Evolutionary conservation across 2,888 invertebrate genomes (phyloP).

Genomic region (Nymphalis c-album): DNA sequence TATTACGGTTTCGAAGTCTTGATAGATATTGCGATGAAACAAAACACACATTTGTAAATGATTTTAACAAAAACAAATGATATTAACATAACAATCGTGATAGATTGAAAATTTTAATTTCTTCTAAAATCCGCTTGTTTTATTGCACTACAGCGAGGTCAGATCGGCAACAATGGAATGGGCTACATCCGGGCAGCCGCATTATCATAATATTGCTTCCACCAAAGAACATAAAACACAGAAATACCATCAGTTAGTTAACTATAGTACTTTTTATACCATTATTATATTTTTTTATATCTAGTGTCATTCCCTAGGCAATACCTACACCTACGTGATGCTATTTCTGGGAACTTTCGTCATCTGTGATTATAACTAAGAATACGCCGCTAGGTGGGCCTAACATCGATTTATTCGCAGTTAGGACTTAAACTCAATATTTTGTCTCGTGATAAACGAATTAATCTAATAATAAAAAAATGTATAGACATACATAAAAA

Average conservation of each 20-base stretch:
- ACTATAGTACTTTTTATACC: neutral
- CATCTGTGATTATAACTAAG: conserved; percentile 11
- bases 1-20: too few species aligned
- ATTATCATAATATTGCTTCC: conserved; percentile 78
- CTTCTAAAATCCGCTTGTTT: conserved; percentile 47
- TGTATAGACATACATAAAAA: too few species aligned
- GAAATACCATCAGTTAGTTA: conserved; percentile 6
- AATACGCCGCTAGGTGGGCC: conserved; percentile 21
- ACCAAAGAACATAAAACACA: conserved; percentile 55
- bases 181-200: conserved; percentile 72
- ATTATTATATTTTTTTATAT: neutral
- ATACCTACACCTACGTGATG: neutral
- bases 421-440: conserved; percentile 29
- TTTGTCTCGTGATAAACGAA: conserved; percentile 19
- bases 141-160: conserved; percentile 65
- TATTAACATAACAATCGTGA: conserved; percentile 27
- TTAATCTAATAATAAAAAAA: neutral
- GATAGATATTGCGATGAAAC: neutral
- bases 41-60: neutral
- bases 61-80: conserved; percentile 15
- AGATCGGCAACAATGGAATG: conserved; percentile 78
- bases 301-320: neutral
- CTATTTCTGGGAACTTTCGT: conserved; percentile 7
- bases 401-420: conserved; percentile 20
- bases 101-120: conserved; percentile 42